Conservation (phyloP, 2,113 vertebrate genomes). For the Galbula dea region DNA sequence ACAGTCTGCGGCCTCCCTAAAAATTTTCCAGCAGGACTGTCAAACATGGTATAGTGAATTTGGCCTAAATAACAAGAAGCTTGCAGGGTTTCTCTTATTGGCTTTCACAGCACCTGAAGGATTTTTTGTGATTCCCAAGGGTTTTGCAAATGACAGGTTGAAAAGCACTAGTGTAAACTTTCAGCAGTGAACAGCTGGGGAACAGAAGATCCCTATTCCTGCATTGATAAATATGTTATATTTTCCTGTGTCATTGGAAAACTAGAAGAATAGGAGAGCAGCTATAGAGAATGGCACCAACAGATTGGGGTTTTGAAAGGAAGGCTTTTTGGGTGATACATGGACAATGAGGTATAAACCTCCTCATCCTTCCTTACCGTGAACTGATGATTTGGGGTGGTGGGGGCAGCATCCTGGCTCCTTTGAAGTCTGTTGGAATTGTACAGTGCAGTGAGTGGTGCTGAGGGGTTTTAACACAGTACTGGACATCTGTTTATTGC, state of each 20-base stretch:
- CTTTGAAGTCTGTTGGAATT: background rate
- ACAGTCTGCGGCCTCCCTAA: background rate
- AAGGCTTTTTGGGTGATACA: accelerated
- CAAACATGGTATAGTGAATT: background rate
- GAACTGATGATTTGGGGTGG: background rate
- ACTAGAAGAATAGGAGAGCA: background rate
- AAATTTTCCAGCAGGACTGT: background rate
- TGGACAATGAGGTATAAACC: background rate
- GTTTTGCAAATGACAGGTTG: background rate
- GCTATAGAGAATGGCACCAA: background rate
- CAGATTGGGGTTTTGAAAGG: background rate
- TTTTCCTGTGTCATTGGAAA: background rate
- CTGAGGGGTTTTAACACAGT: background rate
- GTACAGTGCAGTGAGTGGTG: background rate
- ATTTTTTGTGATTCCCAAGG: background rate
- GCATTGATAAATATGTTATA: background rate
- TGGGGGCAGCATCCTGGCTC: background rate
- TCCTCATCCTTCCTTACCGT: background rate
- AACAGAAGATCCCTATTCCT: background rate
- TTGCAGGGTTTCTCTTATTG: background rate
- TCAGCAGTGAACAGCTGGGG: background rate
- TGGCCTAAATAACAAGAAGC: background rate
- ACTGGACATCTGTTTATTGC: background rate
- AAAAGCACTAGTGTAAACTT: background rate
- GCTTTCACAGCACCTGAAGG: background rate